Percentiles rank a stretch among this genome's conserved stretches.
Conservation (phyloP, 2,888 invertebrate genomes). For the Adelognathus sp. region DNA sequence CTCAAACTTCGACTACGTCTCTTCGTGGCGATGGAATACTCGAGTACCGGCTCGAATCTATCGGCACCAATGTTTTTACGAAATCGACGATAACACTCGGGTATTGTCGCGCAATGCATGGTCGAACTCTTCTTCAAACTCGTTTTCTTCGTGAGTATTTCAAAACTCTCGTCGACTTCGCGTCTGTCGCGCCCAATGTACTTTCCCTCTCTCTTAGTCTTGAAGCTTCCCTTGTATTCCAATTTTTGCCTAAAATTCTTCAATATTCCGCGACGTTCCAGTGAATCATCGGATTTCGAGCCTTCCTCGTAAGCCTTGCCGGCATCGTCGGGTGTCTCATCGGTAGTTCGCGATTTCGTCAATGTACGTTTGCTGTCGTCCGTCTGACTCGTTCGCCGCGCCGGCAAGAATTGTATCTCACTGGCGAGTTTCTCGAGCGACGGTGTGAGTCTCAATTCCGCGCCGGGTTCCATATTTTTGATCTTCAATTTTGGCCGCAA, state of each 20-base stretch:
- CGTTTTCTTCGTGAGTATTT: conserved; percentile 17
- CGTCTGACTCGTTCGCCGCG: conserved; percentile 55
- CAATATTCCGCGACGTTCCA: conserved; percentile 53
- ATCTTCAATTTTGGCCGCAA: conserved; percentile 64
- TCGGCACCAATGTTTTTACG: conserved; percentile 34
- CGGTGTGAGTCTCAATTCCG: conserved; percentile 70
- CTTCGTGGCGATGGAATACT: conserved; percentile 43
- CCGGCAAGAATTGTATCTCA: conserved; percentile 76
- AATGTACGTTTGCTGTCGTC: conserved; percentile 3
- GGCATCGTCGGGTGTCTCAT: conserved; percentile 11
- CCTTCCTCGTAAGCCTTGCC: conserved; percentile 60
- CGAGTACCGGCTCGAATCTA: conserved; percentile 5
- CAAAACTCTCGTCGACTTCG: background rate
- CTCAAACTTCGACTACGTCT: conserved; percentile 71
- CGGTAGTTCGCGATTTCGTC: background rate
- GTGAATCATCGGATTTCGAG: conserved; percentile 68
- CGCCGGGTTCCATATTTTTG: conserved; percentile 58
- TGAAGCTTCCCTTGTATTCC: conserved; percentile 63
- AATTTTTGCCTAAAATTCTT: conserved; percentile 43
- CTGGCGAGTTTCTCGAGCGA: conserved; percentile 75
- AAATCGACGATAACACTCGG: conserved; percentile 60
- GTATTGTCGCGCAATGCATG: conserved; percentile 59
- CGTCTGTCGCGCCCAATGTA: conserved; percentile 36
- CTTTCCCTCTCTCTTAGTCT: conserved; percentile 60
- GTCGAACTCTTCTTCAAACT: conserved; percentile 62